phyloP scores from a whole-genome alignment of 1,140 invertebrate genomes.

The Nasonia giraulti region DNA sequence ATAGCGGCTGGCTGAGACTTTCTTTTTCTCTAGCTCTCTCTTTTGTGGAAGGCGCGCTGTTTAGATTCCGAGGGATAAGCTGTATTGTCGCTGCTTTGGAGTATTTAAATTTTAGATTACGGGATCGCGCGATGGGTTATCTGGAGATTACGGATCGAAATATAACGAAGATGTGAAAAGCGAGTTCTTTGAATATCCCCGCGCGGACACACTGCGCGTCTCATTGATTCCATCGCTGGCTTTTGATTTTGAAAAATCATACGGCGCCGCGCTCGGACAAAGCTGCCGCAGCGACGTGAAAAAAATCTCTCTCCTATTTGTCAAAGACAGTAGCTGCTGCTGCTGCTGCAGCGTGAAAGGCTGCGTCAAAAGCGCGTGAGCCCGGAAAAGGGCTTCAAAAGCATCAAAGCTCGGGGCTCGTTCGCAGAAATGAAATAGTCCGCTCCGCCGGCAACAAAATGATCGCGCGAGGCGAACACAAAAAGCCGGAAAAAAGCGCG shows the following conservation, averaged over 20 bases:
- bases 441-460: neutral
- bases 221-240: neutral
- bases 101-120: neutral
- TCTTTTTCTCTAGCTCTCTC: neutral
- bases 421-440: conserved; percentile 6
- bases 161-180: neutral
- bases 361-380: neutral
- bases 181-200: neutral
- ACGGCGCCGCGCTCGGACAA: neutral
- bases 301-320: conserved; percentile 7
- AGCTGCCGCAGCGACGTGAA: neutral
- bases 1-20: neutral
- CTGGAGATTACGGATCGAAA: neutral
- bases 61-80: neutral
- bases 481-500: neutral
- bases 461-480: neutral
- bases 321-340: neutral
- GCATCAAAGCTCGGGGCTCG: neutral
- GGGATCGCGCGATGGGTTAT: neutral
- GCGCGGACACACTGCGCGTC: too few species aligned
- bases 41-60: neutral
- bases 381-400: conserved; percentile 2
- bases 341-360: neutral
- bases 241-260: conserved; percentile 21
- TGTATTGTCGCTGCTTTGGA: neutral